Evolutionary conservation across 1,140 invertebrate genomes (phyloP), one percentile per base, ranked within the genome.

Genomic region (Formica exsecta): DNA sequence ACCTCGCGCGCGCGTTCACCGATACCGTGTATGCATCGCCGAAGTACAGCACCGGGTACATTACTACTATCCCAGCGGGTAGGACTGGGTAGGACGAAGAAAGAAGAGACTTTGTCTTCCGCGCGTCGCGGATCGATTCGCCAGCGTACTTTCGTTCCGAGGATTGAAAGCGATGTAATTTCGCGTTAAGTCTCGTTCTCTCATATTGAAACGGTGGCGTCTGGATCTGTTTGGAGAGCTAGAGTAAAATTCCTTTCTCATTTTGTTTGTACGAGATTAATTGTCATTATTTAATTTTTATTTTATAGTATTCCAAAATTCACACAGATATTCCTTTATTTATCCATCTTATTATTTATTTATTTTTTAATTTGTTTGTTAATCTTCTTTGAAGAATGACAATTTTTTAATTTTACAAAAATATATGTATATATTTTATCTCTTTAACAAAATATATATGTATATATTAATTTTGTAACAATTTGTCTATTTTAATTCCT

Each of bases 91-190:
- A 38, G 59, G 38, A 76, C 25, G 38, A 44, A 41, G 25, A 76
- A 16, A 66, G 62, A 79, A 22, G 32, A 22, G 32, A 16, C 29
- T 41, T 22, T 59, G 75, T 65, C 75, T 79, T 66, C n/a, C 77
- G 36, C 57, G 74, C 61, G 32, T 38, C 36, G 48, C 61, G 48
- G 48, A 81, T 81, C 79, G 79, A 81, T 81, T 54, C 25, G 79
- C n/a, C 44, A 51, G 25, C 48, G 36, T 44, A 48, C 76, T 79
- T 71, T 29, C 64, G 48, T 71, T 71, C 51, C 22, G 25, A 44
- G 9, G 54, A 73, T 70, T 80, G 44, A 70, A 80, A 79, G 44
- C 41, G 36, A 29, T 54, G 44, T 38, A 57, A 68, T 54, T 68
- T 68, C 32, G 4, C 48, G n/a, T 25, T 48, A 32, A 62, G 41